Percentiles rank a stretch among this genome's conserved stretches.
Conservation (phyloP, 2,797 vertebrate species). For the Pogoniulus pusillus region DNA sequence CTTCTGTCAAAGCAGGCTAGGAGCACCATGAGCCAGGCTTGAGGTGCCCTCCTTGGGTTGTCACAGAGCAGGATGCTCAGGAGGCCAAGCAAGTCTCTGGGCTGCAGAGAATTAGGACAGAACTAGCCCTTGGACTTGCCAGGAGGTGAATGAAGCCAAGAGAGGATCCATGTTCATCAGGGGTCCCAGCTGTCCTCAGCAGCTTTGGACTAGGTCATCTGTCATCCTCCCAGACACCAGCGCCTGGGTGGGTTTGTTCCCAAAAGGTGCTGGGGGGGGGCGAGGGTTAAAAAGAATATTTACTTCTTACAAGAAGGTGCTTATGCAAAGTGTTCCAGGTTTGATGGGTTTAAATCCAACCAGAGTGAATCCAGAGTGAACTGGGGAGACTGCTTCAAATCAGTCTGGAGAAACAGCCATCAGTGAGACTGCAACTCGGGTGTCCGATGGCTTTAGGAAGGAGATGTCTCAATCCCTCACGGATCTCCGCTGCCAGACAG, state of each 20-base stretch:
- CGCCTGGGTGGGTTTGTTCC: conserved; percentile 36
- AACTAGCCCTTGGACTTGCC: background rate
- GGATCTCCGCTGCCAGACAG: background rate
- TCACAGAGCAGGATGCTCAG: background rate
- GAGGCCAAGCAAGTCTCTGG: background rate
- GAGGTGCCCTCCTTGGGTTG: background rate
- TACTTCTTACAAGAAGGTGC: conserved; percentile 61
- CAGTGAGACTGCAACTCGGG: background rate
- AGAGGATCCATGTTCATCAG: background rate
- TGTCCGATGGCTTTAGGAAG: conserved; percentile 4
- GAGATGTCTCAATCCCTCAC: background rate
- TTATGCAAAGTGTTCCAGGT: conserved; percentile 55
- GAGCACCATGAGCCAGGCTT: background rate
- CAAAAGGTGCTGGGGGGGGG: background rate
- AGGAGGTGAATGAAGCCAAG: background rate
- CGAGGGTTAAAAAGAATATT: conserved; percentile 41
- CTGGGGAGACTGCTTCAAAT: background rate
- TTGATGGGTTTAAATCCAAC: conserved; percentile 41
- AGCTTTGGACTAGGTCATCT: background rate
- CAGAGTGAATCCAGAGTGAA: background rate
- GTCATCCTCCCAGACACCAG: conserved; percentile 3
- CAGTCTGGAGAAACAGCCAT: conserved; percentile 2
- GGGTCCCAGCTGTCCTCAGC: background rate
- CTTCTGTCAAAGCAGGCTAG: background rate
- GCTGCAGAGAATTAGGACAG: background rate